Conservation (phyloP, 2,888 invertebrate genomes). For the Leistus spinibarbis region DNA sequence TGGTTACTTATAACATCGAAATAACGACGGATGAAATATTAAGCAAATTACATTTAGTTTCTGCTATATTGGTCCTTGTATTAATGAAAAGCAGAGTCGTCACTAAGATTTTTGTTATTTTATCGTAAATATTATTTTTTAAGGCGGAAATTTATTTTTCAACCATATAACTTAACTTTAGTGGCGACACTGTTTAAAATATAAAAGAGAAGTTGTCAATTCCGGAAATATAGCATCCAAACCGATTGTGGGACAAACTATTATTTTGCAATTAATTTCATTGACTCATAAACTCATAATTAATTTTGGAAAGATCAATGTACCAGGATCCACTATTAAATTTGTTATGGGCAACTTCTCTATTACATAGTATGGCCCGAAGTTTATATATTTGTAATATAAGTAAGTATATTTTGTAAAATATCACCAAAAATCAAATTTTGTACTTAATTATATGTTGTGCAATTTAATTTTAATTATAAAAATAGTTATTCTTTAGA, state of each 20-base stretch:
- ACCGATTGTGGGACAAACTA: too few species aligned
- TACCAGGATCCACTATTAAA: too few species aligned
- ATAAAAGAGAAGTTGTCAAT: background rate
- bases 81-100: background rate
- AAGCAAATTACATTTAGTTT: too few species aligned
- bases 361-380: background rate
- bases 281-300: too few species aligned
- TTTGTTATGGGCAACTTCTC: background rate
- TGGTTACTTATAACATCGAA: background rate
- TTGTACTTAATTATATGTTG: background rate
- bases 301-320: too few species aligned
- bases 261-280: too few species aligned
- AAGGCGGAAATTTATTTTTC: background rate
- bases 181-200: background rate
- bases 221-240: too few species aligned
- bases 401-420: background rate
- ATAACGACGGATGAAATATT: too few species aligned
- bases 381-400: background rate
- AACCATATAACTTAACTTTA: background rate
- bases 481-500: background rate
- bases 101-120: background rate
- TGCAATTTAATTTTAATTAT: background rate
- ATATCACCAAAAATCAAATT: background rate
- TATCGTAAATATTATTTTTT: background rate
- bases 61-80: too few species aligned